Evolutionary conservation across 2,113 vertebrate species (phyloP).

Genomic region (Mandrillus leucophaeus): DNA sequence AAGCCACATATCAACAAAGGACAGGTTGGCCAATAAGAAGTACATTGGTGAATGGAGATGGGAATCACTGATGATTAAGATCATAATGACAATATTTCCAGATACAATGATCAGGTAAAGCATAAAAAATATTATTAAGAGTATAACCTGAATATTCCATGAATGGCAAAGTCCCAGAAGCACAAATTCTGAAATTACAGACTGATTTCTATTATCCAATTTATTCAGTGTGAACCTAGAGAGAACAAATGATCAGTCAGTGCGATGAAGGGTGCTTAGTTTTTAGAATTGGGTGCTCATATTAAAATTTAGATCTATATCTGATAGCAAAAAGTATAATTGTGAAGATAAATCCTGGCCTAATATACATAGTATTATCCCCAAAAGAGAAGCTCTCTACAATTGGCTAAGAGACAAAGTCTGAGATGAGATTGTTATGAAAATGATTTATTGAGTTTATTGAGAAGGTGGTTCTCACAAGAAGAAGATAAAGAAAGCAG

Average conservation of each 20-base stretch:
- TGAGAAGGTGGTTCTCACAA: neutral
- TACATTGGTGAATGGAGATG: conserved; percentile 62
- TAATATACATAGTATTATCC: neutral
- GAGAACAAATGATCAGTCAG: neutral
- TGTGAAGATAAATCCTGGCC: neutral
- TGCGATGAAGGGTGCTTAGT: neutral
- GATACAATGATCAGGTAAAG: conserved; percentile 62
- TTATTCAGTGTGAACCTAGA: neutral
- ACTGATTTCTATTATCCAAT: conserved; percentile 65
- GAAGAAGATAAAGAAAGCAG: neutral
- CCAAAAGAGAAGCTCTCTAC: neutral
- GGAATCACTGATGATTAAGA: neutral
- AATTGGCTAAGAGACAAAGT: neutral
- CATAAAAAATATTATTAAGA: conserved; percentile 53
- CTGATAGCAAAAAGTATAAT: neutral
- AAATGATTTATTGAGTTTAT: neutral
- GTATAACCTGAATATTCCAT: conserved; percentile 23
- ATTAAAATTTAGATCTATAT: neutral
- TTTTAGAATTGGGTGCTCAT: neutral
- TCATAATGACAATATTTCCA: conserved; percentile 62
- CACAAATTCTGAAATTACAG: conserved; percentile 63
- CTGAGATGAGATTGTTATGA: neutral
- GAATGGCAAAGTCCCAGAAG: conserved; percentile 61
- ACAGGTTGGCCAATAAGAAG: conserved; percentile 54
- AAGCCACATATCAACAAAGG: conserved; percentile 56